Base-by-base conservation (phyloP, 2,797 vertebrate genomes). In the Enoplosus armatus region DNA sequence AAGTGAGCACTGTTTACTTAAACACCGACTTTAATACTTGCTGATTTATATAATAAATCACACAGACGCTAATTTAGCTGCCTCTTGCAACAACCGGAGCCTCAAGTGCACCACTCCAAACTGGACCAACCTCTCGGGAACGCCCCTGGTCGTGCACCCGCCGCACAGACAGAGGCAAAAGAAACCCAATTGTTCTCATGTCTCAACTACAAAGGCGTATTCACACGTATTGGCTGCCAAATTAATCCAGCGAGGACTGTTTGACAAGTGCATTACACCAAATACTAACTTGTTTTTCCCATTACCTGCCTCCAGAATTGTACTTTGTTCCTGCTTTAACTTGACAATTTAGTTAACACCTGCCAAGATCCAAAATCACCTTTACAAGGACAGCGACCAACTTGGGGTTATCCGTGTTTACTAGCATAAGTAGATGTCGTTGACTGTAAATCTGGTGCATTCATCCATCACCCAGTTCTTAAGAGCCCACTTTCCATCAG, bases 101-200 rank as follows among this genome's bases (percentile, higher is more conserved):
- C 74, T 90, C 63, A 77, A 87, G 89, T 90, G 90, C 86, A 88
- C 83, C 80, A 87, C 85, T 93, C 94, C 92, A 85, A 77, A 93
- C 78, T 77, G 89, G 88, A 87, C 88, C 93, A 82, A 86, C 90
- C 94, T 92, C 92, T 75, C 87, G 94, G 95, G 94, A 95, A 95
- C 95, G 95, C 95, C 95, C 95, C 95, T 95, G 94, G 92, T 91
- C 93, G 93, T 89, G 93, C 93, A 95, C 90, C 92, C 91, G 84
- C 91, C 79, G 88, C 89, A 89, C 89, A 90, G 83, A 94, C 82
- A 83, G 68, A 83, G 72, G 85, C 89, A 87, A 90, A 90, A 86
- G 71, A 87, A 87, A 80, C 87, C 84, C 89, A 86, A 87, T 86
- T 90, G 77, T 91, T 92, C 88, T 94, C 95, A 95, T 96, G 79